Conservation (phyloP, 2,113 vertebrate genomes). For the Scortum barcoo region DNA sequence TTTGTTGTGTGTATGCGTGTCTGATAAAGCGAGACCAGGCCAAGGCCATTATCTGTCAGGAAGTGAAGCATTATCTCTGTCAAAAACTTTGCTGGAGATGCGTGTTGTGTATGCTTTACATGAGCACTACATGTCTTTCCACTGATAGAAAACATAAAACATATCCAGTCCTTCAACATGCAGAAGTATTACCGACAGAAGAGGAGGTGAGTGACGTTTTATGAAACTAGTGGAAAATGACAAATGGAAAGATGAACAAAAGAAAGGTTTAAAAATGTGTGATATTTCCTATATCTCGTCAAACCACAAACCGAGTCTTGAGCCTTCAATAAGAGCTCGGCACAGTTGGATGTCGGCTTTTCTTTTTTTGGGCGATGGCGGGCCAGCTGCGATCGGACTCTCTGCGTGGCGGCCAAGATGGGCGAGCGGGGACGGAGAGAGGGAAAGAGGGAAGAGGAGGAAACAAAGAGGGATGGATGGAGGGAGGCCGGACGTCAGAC, state of each 20-base stretch:
- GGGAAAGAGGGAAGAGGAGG: constrained; percentile 17
- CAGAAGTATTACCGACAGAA: background rate
- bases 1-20: constrained; percentile 3
- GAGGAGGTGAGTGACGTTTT: background rate
- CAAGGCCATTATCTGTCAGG: constrained; percentile 43
- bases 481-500: constrained; percentile 46
- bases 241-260: background rate
- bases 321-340: constrained; percentile 36
- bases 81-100: constrained; percentile 17
- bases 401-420: constrained; percentile 39
- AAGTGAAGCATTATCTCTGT: constrained; percentile 35
- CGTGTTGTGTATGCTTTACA: constrained; percentile 39
- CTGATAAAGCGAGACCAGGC: constrained; percentile 39
- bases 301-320: constrained; percentile 24
- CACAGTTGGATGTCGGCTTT: constrained; percentile 68
- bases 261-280: background rate
- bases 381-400: constrained; percentile 66
- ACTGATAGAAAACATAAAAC: constrained; percentile 8
- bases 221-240: background rate
- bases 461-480: constrained; percentile 40
- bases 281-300: constrained; percentile 31
- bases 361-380: constrained; percentile 54
- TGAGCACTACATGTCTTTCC: constrained; percentile 18
- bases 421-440: constrained; percentile 28
- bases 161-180: background rate